Evolutionary conservation across 1,140 invertebrate genomes (phyloP).

Genomic region (Drosophila guanche): DNA sequence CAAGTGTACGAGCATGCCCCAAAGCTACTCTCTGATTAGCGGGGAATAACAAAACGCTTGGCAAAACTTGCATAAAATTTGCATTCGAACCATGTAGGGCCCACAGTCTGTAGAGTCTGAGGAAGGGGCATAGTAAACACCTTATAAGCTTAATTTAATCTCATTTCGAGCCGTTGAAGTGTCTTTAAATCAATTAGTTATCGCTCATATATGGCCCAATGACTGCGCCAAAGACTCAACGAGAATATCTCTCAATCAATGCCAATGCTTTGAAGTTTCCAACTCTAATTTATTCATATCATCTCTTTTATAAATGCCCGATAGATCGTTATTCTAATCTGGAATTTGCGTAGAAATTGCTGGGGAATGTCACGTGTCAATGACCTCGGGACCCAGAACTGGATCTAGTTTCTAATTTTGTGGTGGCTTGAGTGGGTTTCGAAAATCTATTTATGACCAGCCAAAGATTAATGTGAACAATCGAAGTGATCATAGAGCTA

Average conservation of each 20-base stretch:
- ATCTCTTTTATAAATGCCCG: slow-evolving; percentile 12
- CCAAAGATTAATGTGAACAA: no score
- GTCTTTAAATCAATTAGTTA: slow-evolving; percentile 65
- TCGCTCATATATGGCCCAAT: slow-evolving; percentile 33
- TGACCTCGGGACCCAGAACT: slow-evolving; percentile 5
- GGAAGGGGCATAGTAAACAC: slow-evolving; percentile 58
- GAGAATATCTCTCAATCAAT: slow-evolving; percentile 31
- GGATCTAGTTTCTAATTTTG: background rate
- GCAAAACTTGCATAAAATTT: slow-evolving; percentile 56
- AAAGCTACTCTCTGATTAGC: no score
- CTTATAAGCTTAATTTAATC: slow-evolving; percentile 79
- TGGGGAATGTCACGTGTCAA: slow-evolving; percentile 16
- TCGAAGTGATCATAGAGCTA: background rate
- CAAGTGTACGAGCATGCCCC: no score
- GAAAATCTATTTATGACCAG: slow-evolving; percentile 13
- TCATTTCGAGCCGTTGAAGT: slow-evolving; percentile 48
- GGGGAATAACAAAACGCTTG: no score
- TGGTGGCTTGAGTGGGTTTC: slow-evolving; percentile 18
- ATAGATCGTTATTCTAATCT: slow-evolving; percentile 3
- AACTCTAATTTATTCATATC: slow-evolving; percentile 1
- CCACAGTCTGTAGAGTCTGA: background rate
- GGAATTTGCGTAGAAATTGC: slow-evolving; percentile 5
- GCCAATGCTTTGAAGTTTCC: background rate
- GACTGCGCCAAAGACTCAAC: slow-evolving; percentile 6
- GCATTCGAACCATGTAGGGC: slow-evolving; percentile 27